Evolutionary conservation across 2,888 invertebrate species (phyloP).

Genomic region (Ethmia dodecea): DNA sequence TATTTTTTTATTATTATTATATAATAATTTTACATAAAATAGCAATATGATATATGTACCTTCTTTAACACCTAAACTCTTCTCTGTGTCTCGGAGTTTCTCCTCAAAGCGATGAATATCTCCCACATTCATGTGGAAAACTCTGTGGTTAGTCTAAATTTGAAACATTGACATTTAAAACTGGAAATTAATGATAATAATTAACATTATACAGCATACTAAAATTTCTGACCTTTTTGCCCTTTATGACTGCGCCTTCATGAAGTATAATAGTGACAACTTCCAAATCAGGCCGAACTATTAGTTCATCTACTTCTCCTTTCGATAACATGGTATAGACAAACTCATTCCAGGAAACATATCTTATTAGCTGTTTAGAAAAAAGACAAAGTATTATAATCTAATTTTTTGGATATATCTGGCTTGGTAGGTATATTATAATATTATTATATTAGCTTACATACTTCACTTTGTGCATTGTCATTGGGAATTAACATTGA

Average conservation of each 20-base stretch:
- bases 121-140: slow-evolving; percentile 90
- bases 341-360: slow-evolving; percentile 98
- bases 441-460: too few species aligned
- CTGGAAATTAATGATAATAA: neutral
- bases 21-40: neutral
- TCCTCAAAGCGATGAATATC: slow-evolving; percentile 93
- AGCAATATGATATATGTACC: slow-evolving; percentile 53
- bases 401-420: too few species aligned
- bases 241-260: slow-evolving; percentile 92
- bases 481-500: slow-evolving; percentile 83
- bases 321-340: slow-evolving; percentile 95
- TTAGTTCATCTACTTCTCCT: slow-evolving; percentile 94
- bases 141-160: slow-evolving; percentile 58
- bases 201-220: neutral
- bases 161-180: neutral
- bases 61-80: slow-evolving; percentile 86
- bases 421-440: too few species aligned
- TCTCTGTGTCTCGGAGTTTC: slow-evolving; percentile 91
- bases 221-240: slow-evolving; percentile 74
- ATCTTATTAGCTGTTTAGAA: slow-evolving; percentile 83
- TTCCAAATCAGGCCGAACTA: slow-evolving; percentile 90
- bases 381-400: too few species aligned
- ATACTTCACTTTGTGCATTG: slow-evolving; percentile 85
- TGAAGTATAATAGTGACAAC: slow-evolving; percentile 90
- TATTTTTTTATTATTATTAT: neutral